Evolutionary conservation across 2,888 invertebrate species (phyloP).

Genomic region (Gortyna flavago): DNA sequence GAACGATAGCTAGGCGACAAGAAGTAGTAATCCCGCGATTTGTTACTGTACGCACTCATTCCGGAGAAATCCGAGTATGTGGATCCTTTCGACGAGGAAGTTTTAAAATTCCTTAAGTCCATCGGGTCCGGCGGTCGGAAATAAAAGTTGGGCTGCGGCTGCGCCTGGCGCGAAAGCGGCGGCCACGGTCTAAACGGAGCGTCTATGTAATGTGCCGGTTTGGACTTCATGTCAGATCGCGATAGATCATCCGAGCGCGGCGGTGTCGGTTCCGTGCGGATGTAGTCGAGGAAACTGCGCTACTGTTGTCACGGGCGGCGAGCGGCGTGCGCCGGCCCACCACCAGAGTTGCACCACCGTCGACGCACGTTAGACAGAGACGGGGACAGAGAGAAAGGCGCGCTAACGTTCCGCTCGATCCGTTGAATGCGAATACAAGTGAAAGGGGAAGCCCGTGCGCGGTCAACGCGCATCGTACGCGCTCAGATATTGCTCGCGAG

Average conservation of each 20-base stretch:
- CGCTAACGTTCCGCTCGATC: slow-evolving; percentile 85
- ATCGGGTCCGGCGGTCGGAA: slow-evolving; percentile 87
- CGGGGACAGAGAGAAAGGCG: slow-evolving; percentile 88
- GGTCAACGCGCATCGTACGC: slow-evolving; percentile 81
- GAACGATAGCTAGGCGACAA: slow-evolving; percentile 92
- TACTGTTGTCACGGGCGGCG: slow-evolving; percentile 84
- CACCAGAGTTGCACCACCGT: slow-evolving; percentile 79
- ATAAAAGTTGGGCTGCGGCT: slow-evolving; percentile 88
- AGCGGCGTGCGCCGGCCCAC: slow-evolving; percentile 81
- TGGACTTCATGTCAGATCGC: slow-evolving; percentile 92
- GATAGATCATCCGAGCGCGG: slow-evolving; percentile 84
- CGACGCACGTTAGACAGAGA: slow-evolving; percentile 86
- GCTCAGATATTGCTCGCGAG: slow-evolving; percentile 76
- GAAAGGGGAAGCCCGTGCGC: slow-evolving; percentile 88
- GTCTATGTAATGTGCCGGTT: slow-evolving; percentile 88
- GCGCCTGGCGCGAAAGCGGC: slow-evolving; percentile 90
- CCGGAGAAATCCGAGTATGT: slow-evolving; percentile 88
- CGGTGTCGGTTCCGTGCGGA: slow-evolving; percentile 86
- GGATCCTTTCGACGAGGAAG: slow-evolving; percentile 84
- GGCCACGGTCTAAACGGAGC: slow-evolving; percentile 92
- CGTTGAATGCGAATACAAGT: slow-evolving; percentile 87
- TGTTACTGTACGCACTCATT: slow-evolving; percentile 87
- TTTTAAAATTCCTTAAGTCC: slow-evolving; percentile 88
- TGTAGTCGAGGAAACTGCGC: slow-evolving; percentile 85
- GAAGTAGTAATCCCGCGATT: slow-evolving; percentile 90